Conservation (phyloP, 1,140 invertebrate genomes). For the Platyscapa corneri region DNA sequence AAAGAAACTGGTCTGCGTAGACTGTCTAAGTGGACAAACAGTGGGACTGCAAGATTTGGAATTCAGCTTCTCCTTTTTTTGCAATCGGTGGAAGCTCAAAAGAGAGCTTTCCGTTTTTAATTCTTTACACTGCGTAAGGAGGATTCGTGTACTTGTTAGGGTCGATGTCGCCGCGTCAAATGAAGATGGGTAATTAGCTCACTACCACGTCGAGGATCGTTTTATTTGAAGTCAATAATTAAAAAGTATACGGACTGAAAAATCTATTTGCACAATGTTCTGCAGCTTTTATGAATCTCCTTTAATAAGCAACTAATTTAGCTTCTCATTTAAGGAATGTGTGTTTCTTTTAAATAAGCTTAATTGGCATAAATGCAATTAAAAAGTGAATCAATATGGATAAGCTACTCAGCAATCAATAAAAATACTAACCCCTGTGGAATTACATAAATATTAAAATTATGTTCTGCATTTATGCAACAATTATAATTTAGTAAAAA, state of each 20-base stretch:
- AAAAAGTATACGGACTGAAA: slow-evolving; percentile 1
- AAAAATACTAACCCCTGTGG: too few species aligned
- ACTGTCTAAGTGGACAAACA: slow-evolving; percentile 29
- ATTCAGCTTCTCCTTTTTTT: slow-evolving; percentile 1
- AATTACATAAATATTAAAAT: too few species aligned
- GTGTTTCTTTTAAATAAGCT: neutral
- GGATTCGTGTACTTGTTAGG: neutral
- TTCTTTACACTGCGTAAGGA: neutral
- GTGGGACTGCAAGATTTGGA: slow-evolving; percentile 1
- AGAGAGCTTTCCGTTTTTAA: slow-evolving; percentile 26
- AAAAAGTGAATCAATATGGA: too few species aligned
- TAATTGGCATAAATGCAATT: too few species aligned
- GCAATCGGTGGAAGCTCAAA: neutral
- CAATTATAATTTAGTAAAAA: too few species aligned
- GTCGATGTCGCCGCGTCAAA: neutral
- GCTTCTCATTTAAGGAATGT: neutral
- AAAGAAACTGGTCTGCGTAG: slow-evolving; percentile 56
- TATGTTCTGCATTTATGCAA: too few species aligned
- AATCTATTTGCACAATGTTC: neutral
- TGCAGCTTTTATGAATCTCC: neutral
- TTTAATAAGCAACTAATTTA: neutral
- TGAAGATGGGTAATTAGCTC: slow-evolving; percentile 29
- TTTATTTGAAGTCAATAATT: slow-evolving; percentile 23
- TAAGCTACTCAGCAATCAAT: too few species aligned
- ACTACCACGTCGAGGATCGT: neutral